Conservation (phyloP, 2,888 invertebrate species). For the Rhodophaea formosa region DNA sequence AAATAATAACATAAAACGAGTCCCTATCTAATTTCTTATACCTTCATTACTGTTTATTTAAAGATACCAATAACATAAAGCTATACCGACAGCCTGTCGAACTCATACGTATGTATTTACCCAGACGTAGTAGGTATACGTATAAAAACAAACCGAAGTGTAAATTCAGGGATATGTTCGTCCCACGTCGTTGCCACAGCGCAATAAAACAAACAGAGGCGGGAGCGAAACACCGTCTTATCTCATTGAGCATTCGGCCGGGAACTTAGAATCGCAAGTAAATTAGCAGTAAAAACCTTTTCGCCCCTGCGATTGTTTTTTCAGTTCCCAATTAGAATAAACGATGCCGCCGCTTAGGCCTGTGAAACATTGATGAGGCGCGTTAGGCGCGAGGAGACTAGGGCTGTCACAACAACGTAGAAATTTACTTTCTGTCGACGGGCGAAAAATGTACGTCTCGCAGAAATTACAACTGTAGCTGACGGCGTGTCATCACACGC, state of each 20-base stretch:
- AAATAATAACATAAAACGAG: too few relatives aligned
- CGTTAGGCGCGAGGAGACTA: constrained; percentile 42
- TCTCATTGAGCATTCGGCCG: constrained; percentile 53
- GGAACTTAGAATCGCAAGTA: constrained; percentile 43
- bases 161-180: not conserved
- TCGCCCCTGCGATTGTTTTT: constrained; percentile 61
- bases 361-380: constrained; percentile 73
- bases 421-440: not conserved
- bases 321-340: constrained; percentile 68
- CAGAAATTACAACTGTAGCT: not conserved
- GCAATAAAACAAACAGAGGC: constrained; percentile 23
- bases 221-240: constrained; percentile 26
- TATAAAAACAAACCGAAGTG: not conserved
- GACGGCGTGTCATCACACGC: constrained; percentile 3
- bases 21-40: too few relatives aligned
- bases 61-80: too few relatives aligned
- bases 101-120: too few relatives aligned
- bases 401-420: constrained; percentile 16
- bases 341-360: constrained; percentile 57
- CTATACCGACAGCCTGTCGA: too few relatives aligned
- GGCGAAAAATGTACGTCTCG: not conserved
- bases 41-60: too few relatives aligned
- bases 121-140: too few relatives aligned
- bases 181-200: constrained; percentile 8
- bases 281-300: constrained; percentile 63